phyloP scores from a whole-genome alignment of 2,113 vertebrate genomes.

The Odocoileus virginianus region DNA sequence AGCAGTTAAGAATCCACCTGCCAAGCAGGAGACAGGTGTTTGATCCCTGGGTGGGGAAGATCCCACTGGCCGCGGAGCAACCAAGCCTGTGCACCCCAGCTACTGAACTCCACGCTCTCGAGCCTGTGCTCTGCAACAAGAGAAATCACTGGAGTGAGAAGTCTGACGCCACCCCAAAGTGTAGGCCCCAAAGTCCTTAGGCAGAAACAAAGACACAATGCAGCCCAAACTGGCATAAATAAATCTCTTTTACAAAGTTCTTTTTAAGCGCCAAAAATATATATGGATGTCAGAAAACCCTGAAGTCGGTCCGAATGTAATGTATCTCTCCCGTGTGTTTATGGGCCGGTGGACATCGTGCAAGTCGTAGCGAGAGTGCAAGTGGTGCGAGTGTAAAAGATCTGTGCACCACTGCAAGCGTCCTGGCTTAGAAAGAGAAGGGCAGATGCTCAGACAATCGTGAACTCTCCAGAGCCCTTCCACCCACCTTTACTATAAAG shows the following conservation, averaged over 20 bases:
- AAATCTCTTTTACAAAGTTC: not conserved
- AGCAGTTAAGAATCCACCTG: not conserved
- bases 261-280: not conserved
- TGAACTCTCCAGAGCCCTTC: not conserved
- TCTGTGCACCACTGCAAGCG: not conserved
- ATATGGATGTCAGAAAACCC: not conserved
- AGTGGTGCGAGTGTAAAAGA: not conserved
- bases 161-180: not conserved
- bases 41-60: not conserved
- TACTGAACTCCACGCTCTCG: not conserved
- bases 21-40: not conserved
- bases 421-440: not conserved
- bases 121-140: not conserved
- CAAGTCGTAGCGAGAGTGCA: fast-evolving
- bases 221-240: not conserved
- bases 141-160: not conserved
- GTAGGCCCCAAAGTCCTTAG: not conserved
- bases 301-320: not conserved
- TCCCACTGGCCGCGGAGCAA: fast-evolving
- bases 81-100: not conserved
- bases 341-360: not conserved
- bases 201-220: not conserved
- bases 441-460: not conserved
- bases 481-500: not conserved
- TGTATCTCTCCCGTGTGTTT: not conserved